A percentile compares a stretch with the other conserved stretches of the same genome.
phyloP scores from a whole-genome alignment of 2,113 vertebrate genomes.

The Australoheros scitulus region DNA sequence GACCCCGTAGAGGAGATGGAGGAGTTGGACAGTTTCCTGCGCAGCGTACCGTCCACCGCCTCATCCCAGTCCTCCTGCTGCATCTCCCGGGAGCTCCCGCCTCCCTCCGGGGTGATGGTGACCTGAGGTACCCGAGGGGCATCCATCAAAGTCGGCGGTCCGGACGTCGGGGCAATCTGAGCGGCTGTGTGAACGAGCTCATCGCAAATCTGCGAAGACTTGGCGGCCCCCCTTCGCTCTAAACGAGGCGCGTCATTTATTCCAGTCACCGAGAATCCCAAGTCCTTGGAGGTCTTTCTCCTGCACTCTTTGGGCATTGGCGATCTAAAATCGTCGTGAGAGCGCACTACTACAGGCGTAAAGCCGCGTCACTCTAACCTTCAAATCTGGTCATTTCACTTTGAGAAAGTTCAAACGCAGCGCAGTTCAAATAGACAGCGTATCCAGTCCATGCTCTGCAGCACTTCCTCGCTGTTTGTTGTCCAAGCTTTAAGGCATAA shows the following conservation, averaged over 20 bases:
- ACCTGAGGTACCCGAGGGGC: conserved; percentile 86
- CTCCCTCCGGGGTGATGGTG: conserved; percentile 90
- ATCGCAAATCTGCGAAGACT: conserved; percentile 65
- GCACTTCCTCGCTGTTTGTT: conserved; percentile 11
- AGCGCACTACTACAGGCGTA: conserved; percentile 20
- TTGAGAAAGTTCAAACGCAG: background rate
- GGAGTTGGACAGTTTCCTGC: conserved; percentile 90
- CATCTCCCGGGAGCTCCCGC: conserved; percentile 79
- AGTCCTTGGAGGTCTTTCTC: conserved; percentile 72
- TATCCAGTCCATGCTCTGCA: background rate
- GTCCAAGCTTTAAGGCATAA: background rate
- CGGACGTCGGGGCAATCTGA: conserved; percentile 56
- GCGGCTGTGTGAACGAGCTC: conserved; percentile 59
- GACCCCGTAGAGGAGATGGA: conserved; percentile 96
- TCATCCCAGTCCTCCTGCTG: conserved; percentile 79
- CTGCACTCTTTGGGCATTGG: conserved; percentile 77
- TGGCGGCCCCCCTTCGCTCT: conserved; percentile 73
- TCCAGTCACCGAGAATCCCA: conserved; percentile 51
- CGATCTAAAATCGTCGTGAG: background rate
- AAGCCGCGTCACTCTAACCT: background rate
- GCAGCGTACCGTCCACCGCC: conserved; percentile 77
- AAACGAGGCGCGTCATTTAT: conserved; percentile 57
- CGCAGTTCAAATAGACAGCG: background rate
- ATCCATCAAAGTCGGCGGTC: conserved; percentile 61
- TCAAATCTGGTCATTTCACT: conserved; percentile 67